Conservation (phyloP, 2,888 invertebrate genomes). For the Mimas tiliae region DNA sequence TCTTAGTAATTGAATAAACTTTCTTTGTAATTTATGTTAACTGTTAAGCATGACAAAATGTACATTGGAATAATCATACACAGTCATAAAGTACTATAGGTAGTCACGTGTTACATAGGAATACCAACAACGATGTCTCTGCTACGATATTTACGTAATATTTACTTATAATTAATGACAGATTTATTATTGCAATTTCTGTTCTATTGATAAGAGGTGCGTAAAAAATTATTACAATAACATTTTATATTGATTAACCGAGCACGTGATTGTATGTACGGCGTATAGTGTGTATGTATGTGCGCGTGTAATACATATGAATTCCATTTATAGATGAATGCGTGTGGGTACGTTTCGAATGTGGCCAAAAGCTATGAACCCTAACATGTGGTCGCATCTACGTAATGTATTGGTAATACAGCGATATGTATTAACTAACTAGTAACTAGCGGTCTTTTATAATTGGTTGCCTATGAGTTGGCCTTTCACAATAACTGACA, state of each 20-base stretch:
- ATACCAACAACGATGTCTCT: background rate
- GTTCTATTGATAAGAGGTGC: constrained; percentile 10
- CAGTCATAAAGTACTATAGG: no score
- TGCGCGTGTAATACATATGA: constrained; percentile 43
- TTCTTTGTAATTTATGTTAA: no score
- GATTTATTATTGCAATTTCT: background rate
- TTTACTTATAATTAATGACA: background rate
- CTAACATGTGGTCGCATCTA: constrained; percentile 30
- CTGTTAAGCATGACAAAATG: no score
- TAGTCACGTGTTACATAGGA: background rate
- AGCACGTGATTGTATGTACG: constrained; percentile 44
- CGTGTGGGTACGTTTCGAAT: constrained; percentile 2
- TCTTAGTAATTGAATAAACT: no score
- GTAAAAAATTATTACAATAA: constrained; percentile 38
- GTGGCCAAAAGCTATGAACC: constrained; percentile 43
- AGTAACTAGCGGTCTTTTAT: constrained; percentile 34
- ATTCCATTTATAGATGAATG: constrained; percentile 29
- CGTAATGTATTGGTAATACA: constrained; percentile 31
- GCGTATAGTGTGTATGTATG: constrained; percentile 2
- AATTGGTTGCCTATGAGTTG: constrained; percentile 37
- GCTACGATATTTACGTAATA: background rate
- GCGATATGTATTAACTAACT: background rate
- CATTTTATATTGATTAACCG: constrained; percentile 42
- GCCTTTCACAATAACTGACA: constrained; percentile 55
- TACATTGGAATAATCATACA: background rate